A percentile compares a stretch with the other conserved stretches of the same genome.
Conservation (phyloP, 2,113 vertebrate species). For the Edolisoma coerulescens region DNA sequence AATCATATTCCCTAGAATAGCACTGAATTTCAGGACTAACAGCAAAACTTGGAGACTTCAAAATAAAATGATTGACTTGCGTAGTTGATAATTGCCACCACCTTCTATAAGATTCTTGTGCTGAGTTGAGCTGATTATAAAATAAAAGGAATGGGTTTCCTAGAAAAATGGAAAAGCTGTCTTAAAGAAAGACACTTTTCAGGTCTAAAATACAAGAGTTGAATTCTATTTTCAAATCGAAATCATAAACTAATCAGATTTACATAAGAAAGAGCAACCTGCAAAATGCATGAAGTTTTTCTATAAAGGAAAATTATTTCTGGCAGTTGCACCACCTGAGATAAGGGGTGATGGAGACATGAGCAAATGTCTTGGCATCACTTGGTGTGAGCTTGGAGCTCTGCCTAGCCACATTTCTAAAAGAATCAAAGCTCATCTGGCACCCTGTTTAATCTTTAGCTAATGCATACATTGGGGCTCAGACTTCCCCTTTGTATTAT, state of each 20-base stretch:
- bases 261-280: not conserved
- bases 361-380: slow-evolving; percentile 27
- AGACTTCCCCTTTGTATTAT: not conserved
- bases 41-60: not conserved
- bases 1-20: not conserved
- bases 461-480: not conserved
- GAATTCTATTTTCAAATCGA: not conserved
- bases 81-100: not conserved
- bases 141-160: not conserved
- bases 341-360: not conserved
- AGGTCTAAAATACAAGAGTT: not conserved
- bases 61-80: not conserved
- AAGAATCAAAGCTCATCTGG: slow-evolving; percentile 11
- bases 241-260: not conserved
- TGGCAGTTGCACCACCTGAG: slow-evolving; percentile 11
- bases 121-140: not conserved
- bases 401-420: slow-evolving; percentile 14
- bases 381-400: slow-evolving; percentile 2
- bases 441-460: not conserved
- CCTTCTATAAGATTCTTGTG: not conserved
- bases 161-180: not conserved
- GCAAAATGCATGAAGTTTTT: not conserved
- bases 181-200: not conserved
- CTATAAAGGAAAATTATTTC: not conserved
- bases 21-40: not conserved